These are phyloP conservation scores for Nanorana parkeri DNA, from an alignment of 2,113 vertebrate species.

Conservation along the genomic window DNA sequence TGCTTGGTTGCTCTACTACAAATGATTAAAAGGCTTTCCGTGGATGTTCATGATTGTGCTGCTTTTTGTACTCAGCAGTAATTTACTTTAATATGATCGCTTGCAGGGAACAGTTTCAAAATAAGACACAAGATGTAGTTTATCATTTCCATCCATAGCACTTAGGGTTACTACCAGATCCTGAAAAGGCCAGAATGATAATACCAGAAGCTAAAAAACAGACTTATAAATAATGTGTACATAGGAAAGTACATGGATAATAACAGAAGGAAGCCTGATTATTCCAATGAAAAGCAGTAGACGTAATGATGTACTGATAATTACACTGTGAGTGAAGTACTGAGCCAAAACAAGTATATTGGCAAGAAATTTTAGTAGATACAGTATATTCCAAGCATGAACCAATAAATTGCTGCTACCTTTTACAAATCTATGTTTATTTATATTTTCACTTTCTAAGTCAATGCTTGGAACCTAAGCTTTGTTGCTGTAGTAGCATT, in stretches of 20 bases:
- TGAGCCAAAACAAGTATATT: background rate
- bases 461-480: background rate
- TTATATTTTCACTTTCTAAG: background rate
- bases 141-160: constrained; percentile 76
- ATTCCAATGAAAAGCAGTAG: background rate
- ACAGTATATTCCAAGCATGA: background rate
- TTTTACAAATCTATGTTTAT: background rate
- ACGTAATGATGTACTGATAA: constrained; percentile 25
- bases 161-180: constrained; percentile 60
- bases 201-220: constrained; percentile 11
- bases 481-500: background rate
- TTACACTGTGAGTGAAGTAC: background rate
- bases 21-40: constrained; percentile 77
- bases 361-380: background rate
- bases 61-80: constrained; percentile 71
- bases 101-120: constrained; percentile 78
- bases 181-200: constrained; percentile 45
- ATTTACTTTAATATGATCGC: constrained; percentile 83
- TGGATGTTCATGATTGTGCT: constrained; percentile 73
- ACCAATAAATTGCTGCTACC: background rate
- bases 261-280: background rate
- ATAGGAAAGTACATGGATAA: background rate
- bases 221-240: constrained; percentile 6
- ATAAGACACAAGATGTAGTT: constrained; percentile 73
- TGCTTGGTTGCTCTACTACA: constrained; percentile 75